Evolutionary conservation across 2,113 vertebrate genomes (phyloP), one percentile per base, ranked within the genome.

Genomic region (Urocitellus parryii): DNA sequence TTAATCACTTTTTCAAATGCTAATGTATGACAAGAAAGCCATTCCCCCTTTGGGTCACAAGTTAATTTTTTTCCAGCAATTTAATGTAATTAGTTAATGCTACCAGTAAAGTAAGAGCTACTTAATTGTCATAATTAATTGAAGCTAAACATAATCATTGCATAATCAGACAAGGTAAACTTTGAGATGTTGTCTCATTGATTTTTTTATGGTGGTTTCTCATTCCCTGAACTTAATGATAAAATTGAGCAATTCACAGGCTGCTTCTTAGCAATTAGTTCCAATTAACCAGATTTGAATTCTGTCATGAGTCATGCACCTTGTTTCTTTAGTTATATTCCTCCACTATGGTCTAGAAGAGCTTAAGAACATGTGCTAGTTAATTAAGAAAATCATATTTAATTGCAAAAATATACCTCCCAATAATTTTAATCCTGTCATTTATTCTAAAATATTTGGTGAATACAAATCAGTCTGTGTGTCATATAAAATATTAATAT

Each of bases 71-170:
- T 91, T 73, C 67, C n/a, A 96, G 27, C 42, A 72, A 97, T 70
- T 93, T 94, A 96, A 94, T 84, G 32, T 82, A 96, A 96, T 97
- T 85, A 82, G 68, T 88, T 97, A 96, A 90, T 96, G 78, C 51
- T 96, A 95, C 67, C 76, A 86, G 39, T 92, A 96, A 2, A 86
- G 32, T 95, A 88, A 96, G 72, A 97, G 53, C 70, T 91, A 92
- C 88, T 96, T 96, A 97, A 96, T 92, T 97, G 90, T 96, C 72
- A 92, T 96, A 97, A 97, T 96, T 97, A 98, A 97, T 96, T 96
- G 81, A 92, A 93, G 53, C 65, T 93, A 97, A 98, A 96, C 73
- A 88, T 91, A 95, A 97, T 91, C 74, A 96, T 95, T 86, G 73
- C 37, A 89, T 96, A 96, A 96, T 95, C 90, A 93, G 29, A 84